Percentiles rank a stretch among this genome's conserved stretches.
These are phyloP conservation scores for Epistrophe eligans DNA, from an alignment of 2,888 invertebrate genomes.

Conservation along the genomic window DNA sequence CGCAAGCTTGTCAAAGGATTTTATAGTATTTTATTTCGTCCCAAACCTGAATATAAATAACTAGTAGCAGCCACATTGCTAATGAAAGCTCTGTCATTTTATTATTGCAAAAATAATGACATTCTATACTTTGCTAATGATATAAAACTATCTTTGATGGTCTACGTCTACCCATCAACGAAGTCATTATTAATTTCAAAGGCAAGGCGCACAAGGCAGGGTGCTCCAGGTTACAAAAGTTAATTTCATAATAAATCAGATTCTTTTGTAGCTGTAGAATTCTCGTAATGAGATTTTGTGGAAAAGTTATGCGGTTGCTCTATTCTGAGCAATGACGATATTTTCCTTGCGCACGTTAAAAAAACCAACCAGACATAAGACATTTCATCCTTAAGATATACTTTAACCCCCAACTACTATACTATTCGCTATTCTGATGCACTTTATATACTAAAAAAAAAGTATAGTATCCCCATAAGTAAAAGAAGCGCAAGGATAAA, in stretches of 20 bases:
- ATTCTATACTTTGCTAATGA: conserved; percentile 5
- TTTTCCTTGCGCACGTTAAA: not conserved
- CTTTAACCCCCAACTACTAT: not conserved
- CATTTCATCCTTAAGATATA: conserved; percentile 12
- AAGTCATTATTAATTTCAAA: conserved; percentile 17
- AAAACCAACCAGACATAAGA: conserved; percentile 14
- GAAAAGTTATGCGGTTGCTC: conserved; percentile 52
- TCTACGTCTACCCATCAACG: not conserved
- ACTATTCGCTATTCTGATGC: conserved; percentile 4
- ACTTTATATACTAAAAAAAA: not conserved
- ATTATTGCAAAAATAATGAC: conserved; percentile 4
- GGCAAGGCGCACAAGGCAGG: conserved; percentile 15
- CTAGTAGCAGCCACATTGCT: not conserved
- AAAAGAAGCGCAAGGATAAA: conserved; percentile 44
- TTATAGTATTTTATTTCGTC: not conserved
- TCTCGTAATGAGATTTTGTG: conserved; percentile 64
- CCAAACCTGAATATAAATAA: not conserved
- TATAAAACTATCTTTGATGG: conserved; percentile 21
- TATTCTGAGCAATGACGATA: conserved; percentile 36
- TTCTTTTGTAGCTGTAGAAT: conserved; percentile 46
- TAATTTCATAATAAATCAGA: conserved; percentile 70
- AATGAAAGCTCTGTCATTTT: conserved; percentile 8
- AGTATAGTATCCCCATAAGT: not conserved
- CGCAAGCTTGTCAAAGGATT: conserved; percentile 11
- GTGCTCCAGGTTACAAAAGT: conserved; percentile 56